phyloP scores from a whole-genome alignment of 1,140 invertebrate genomes.

The Pararge aegeria region DNA sequence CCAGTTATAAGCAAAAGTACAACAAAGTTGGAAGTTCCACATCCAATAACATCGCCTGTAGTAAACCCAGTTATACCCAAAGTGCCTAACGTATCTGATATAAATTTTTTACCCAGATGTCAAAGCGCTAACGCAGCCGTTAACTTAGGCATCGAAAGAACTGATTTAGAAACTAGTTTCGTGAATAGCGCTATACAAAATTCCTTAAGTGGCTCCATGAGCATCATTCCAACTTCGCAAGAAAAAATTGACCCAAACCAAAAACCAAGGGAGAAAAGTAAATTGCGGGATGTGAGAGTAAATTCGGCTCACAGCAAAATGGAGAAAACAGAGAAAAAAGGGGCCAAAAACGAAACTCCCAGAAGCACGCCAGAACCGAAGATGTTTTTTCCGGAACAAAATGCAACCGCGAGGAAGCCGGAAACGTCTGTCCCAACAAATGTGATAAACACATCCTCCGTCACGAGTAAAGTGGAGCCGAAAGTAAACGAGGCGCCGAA shows the following conservation, averaged over 20 bases:
- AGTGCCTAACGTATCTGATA: slow-evolving; percentile 63
- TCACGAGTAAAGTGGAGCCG: slow-evolving; percentile 65
- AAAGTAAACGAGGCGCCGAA: slow-evolving; percentile 69
- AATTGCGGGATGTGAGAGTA: slow-evolving; percentile 72
- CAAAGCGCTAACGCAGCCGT: slow-evolving; percentile 70
- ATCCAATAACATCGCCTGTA: slow-evolving; percentile 70
- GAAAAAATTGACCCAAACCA: slow-evolving; percentile 66
- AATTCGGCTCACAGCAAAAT: slow-evolving; percentile 76
- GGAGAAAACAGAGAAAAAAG: slow-evolving; percentile 72
- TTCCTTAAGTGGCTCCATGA: slow-evolving; percentile 55
- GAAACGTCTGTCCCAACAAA: slow-evolving; percentile 74
- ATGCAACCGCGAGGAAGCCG: slow-evolving; percentile 54
- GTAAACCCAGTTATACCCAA: slow-evolving; percentile 70
- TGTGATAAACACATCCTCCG: slow-evolving; percentile 63
- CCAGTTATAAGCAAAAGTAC: slow-evolving; percentile 63
- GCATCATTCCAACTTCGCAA: slow-evolving; percentile 51
- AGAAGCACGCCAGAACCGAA: slow-evolving; percentile 69
- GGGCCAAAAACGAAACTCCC: slow-evolving; percentile 62
- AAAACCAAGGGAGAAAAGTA: slow-evolving; percentile 73
- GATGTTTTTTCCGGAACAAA: slow-evolving; percentile 77
- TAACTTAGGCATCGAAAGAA: slow-evolving; percentile 61
- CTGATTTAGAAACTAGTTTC: slow-evolving; percentile 56
- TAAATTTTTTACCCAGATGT: slow-evolving; percentile 71
- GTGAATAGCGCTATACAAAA: slow-evolving; percentile 53
- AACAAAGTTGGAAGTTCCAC: slow-evolving; percentile 70